Percentiles rank a stretch among this genome's conserved stretches.
Evolutionary conservation across 1,140 invertebrate genomes (phyloP).

Genomic region (Drepana arcuata): DNA sequence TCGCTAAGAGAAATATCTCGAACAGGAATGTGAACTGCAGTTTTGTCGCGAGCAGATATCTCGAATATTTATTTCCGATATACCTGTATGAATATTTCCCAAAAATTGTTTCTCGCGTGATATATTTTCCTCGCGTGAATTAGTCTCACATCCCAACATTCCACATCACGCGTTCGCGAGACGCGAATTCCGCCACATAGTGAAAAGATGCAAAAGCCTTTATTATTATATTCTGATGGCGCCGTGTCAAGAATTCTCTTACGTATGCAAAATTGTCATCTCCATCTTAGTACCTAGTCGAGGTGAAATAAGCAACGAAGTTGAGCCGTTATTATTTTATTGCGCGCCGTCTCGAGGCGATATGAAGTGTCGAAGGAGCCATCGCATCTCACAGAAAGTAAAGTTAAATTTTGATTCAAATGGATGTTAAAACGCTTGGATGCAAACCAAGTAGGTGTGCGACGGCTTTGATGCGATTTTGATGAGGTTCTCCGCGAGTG

Average conservation of each 20-base stretch:
- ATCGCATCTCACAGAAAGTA: constrained; percentile 26
- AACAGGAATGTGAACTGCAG: background rate
- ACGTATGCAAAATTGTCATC: constrained; percentile 20
- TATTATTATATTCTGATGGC: constrained; percentile 19
- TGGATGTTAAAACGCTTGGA: constrained; percentile 38
- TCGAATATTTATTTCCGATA: constrained; percentile 17
- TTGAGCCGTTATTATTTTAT: constrained; percentile 32
- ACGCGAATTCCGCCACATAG: constrained; percentile 30
- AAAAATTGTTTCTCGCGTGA: constrained; percentile 35
- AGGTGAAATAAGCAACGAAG: constrained; percentile 22
- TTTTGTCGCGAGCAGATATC: constrained; percentile 13
- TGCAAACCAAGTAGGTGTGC: constrained; percentile 18
- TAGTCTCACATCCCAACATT: constrained; percentile 47
- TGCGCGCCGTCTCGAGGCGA: constrained; percentile 20
- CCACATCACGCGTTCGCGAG: constrained; percentile 26
- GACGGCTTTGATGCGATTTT: constrained; percentile 39
- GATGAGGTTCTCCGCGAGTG: constrained; percentile 23
- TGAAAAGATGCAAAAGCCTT: constrained; percentile 25
- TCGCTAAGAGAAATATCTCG: background rate
- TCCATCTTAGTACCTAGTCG: constrained; percentile 16
- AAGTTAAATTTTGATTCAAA: constrained; percentile 40
- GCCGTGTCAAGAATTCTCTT: constrained; percentile 15
- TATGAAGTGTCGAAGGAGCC: constrained; percentile 25
- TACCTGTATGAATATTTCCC: constrained; percentile 21
- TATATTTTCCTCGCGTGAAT: constrained; percentile 56